phyloP scores from a whole-genome alignment of 2,797 vertebrate species.

The Erethizon dorsatum region DNA sequence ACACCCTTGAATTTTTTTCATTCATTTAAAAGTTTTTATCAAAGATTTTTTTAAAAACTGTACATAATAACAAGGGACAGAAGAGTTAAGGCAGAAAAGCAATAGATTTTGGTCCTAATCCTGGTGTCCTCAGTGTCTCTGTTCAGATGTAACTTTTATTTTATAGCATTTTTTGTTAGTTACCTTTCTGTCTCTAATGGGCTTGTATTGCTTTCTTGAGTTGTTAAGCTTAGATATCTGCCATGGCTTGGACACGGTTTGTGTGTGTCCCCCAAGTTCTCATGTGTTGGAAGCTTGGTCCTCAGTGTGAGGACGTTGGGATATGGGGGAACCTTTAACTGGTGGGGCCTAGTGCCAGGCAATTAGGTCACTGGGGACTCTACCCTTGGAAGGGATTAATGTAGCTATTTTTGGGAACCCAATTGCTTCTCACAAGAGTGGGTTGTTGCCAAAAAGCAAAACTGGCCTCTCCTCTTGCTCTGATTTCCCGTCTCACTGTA shows the following conservation, averaged over 20 bases:
- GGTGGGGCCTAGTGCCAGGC: neutral
- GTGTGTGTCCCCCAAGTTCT: neutral
- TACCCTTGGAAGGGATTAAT: neutral
- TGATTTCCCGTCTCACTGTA: neutral
- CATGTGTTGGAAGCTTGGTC: neutral
- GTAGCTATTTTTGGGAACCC: neutral
- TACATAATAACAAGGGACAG: neutral
- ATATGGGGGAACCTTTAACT: neutral
- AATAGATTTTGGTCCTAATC: neutral
- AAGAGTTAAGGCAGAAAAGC: neutral
- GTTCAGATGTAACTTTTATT: neutral
- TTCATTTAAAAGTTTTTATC: neutral
- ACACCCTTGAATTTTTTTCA: conserved; percentile 20
- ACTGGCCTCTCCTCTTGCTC: neutral
- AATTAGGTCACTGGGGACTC: neutral
- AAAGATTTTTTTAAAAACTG: neutral
- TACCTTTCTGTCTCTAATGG: neutral
- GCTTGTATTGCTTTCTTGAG: neutral
- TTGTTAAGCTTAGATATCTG: neutral
- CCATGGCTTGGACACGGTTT: neutral
- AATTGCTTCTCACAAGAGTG: neutral
- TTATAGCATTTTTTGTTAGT: neutral
- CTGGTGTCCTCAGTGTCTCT: neutral
- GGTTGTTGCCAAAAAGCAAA: neutral
- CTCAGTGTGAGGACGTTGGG: neutral